Conservation (phyloP, 2,113 vertebrate genomes). For the Thymallus thymallus region DNA sequence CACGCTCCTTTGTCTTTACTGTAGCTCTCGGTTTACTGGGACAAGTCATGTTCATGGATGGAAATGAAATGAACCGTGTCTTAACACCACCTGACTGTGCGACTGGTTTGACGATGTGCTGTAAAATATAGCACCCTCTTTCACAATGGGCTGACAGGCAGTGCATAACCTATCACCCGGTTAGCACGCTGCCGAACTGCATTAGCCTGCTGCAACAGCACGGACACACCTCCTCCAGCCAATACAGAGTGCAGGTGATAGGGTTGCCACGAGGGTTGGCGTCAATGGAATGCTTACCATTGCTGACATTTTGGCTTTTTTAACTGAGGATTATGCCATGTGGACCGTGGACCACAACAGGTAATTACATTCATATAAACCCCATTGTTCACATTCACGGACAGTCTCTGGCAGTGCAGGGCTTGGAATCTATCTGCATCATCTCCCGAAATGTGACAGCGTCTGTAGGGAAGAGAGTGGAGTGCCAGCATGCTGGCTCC, state of each 20-base stretch:
- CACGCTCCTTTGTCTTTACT: too few relatives aligned
- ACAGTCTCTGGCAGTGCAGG: not conserved
- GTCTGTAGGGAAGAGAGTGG: not conserved
- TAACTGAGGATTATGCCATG: not conserved
- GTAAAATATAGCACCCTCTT: too few relatives aligned
- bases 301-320: not conserved
- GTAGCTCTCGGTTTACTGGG: too few relatives aligned
- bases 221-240: not conserved
- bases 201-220: not conserved
- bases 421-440: not conserved
- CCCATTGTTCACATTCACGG: not conserved
- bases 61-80: too few relatives aligned
- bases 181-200: not conserved
- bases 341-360: not conserved
- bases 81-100: too few relatives aligned
- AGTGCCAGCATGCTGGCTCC: not conserved
- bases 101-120: too few relatives aligned
- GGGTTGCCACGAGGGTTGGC: not conserved
- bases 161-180: not conserved
- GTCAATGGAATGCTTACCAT: not conserved
- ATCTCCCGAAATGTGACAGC: not conserved
- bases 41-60: too few relatives aligned
- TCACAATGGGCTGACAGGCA: not conserved
- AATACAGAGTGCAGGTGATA: not conserved
- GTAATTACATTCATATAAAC: not conserved